Conservation (phyloP, 2,888 invertebrate genomes). For the Idaea dimidiata region DNA sequence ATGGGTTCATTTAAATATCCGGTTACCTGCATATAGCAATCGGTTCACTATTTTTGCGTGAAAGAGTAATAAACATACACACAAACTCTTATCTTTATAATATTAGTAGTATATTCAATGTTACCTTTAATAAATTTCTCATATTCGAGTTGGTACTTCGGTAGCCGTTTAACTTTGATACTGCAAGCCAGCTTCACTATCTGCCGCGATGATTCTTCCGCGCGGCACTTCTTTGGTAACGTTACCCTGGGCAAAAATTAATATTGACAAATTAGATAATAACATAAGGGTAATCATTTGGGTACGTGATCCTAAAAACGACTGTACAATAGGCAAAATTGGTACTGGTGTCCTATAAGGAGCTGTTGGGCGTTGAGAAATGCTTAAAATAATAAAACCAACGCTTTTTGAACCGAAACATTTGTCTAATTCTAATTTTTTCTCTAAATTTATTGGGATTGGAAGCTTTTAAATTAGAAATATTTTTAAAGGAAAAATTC, state of each 20-base stretch:
- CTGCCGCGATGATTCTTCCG: slow-evolving; percentile 92
- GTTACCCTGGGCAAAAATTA: slow-evolving; percentile 84
- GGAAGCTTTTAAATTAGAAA: too few species aligned
- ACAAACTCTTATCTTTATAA: slow-evolving; percentile 1
- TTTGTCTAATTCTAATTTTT: too few species aligned
- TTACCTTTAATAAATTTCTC: slow-evolving; percentile 76
- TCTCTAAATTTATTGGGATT: too few species aligned
- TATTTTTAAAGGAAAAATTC: too few species aligned
- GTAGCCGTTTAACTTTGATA: slow-evolving; percentile 95
- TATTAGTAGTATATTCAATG: not conserved
- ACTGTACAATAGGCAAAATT: too few species aligned
- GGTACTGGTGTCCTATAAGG: too few species aligned
- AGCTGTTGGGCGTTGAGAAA: too few species aligned
- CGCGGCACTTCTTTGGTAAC: slow-evolving; percentile 97
- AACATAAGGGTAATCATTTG: too few species aligned
- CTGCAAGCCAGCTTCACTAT: slow-evolving; percentile 95
- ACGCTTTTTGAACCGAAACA: too few species aligned
- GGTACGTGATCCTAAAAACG: too few species aligned
- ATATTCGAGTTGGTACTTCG: slow-evolving; percentile 95
- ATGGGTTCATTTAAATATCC: not conserved
- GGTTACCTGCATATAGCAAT: not conserved
- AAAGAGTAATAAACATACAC: not conserved
- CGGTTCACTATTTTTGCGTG: not conserved
- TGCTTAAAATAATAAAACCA: too few species aligned
- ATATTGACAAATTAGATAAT: too few species aligned